These are phyloP conservation scores for Mimas tiliae DNA, from an alignment of 2,888 invertebrate species.

Conservation along the genomic window DNA sequence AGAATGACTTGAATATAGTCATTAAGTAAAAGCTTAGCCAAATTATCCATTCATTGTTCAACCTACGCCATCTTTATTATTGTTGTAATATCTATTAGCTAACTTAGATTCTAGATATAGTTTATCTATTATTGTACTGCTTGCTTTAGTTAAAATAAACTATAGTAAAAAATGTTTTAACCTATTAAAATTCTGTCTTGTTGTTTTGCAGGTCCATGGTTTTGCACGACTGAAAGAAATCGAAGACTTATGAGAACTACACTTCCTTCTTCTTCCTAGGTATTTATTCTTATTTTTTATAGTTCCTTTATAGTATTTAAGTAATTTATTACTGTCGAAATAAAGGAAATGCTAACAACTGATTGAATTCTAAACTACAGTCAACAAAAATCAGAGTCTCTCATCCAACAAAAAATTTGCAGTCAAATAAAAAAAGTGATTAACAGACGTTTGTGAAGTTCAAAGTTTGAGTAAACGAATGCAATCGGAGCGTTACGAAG, in stretches of 20 bases:
- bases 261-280: slow-evolving; percentile 52
- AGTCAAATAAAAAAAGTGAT: not conserved
- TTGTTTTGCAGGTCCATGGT: slow-evolving; percentile 52
- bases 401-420: not conserved
- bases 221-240: slow-evolving; percentile 41
- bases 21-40: not conserved
- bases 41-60: not conserved
- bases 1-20: not conserved
- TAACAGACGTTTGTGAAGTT: slow-evolving; percentile 18
- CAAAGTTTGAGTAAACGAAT: slow-evolving; percentile 26
- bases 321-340: too few relatives aligned
- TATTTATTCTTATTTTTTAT: slow-evolving; percentile 36
- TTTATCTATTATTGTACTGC: not conserved
- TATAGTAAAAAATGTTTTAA: not conserved
- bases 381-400: not conserved
- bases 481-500: slow-evolving; percentile 29
- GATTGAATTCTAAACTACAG: too few relatives aligned
- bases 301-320: not conserved
- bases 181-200: slow-evolving; percentile 21
- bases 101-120: not conserved
- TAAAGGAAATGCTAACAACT: not conserved
- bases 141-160: not conserved
- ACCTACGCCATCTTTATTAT: not conserved
- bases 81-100: slow-evolving; percentile 7
- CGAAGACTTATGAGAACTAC: slow-evolving; percentile 35